phyloP scores from a whole-genome alignment of 2,113 vertebrate genomes.

The Syngnathus typhle region DNA sequence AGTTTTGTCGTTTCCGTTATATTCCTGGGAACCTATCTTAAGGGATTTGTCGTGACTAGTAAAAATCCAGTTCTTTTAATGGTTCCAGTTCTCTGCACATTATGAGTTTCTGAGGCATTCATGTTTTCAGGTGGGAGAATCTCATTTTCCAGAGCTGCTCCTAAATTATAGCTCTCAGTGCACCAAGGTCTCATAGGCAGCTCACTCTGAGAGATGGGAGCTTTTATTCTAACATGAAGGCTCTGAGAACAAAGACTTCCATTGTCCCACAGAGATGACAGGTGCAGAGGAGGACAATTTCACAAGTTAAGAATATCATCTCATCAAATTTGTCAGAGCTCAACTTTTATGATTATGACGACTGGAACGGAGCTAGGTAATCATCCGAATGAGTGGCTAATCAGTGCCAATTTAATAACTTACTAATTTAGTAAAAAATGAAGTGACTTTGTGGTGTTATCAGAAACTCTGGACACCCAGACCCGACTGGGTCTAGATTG shows the following conservation, averaged over 20 bases:
- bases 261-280: constrained; percentile 37
- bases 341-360: background rate
- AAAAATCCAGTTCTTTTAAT: constrained; percentile 40
- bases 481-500: background rate
- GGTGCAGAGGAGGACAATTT: constrained; percentile 36
- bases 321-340: constrained; percentile 22
- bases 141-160: constrained; percentile 30
- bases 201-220: constrained; percentile 24
- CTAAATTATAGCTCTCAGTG: constrained; percentile 35
- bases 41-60: constrained; percentile 24
- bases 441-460: background rate
- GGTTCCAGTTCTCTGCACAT: constrained; percentile 42
- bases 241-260: constrained; percentile 36
- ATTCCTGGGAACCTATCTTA: constrained; percentile 54
- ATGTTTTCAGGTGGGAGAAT: constrained; percentile 38
- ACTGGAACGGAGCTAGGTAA: background rate
- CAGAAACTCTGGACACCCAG: background rate
- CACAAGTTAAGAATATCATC: constrained; percentile 24
- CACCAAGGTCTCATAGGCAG: constrained; percentile 20
- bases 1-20: constrained; percentile 41
- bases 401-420: background rate
- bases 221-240: constrained; percentile 28
- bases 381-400: background rate
- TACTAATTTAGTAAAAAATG: no score
- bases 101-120: constrained; percentile 36